Base-by-base conservation (phyloP, 2,888 invertebrate genomes). In the Dryomyza anilis region DNA sequence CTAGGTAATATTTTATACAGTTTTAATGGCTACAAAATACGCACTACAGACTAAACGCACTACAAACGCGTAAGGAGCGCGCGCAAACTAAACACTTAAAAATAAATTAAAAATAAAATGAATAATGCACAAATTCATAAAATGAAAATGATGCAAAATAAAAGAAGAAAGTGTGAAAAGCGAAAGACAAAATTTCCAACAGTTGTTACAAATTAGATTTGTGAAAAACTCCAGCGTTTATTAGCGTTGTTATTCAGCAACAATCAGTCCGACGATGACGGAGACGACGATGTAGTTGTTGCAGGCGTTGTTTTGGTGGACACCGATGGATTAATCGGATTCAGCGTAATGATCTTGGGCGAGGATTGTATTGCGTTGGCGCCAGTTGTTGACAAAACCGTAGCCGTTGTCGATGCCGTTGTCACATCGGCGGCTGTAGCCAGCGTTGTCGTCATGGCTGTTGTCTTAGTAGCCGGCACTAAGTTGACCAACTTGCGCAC, bases 401-500 rank as follows among this genome's bases (percentile, higher is more conserved):
- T 60, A 19, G 59, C 58, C 1, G 60, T 30, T n/a, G n/a, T n/a
- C 36, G 62, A 16, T 36, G 59, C 4, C n/a, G 65, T 39, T 30
- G 66, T 52, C 36, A 33, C 64, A 23, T 61, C 7, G 10, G 8
- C 30, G 39, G 21, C 12, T 14, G 12, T 27, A 43, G 66, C 14
- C 23, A n/a, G 12, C 12, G 59, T 25, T 56, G 60, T 27, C 8
- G 64, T 16, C 7, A 14, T 16, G 16, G 36, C 45, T 69, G 69
- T 57, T 8, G 69, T 67, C 29, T 72, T 71, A 45, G 70, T 69
- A 12, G 69, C 67, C n/a, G 74, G 73, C 19, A 76, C 69, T 8
- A 75, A 63, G 58, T 77, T 78, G 1, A 78, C 75, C 46, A 79
- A 67, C 66, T 79, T 78, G 10, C 77, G 74, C 3, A 80, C 76